phyloP scores from a whole-genome alignment of 2,888 invertebrate genomes.

The Metellina segmentata region DNA sequence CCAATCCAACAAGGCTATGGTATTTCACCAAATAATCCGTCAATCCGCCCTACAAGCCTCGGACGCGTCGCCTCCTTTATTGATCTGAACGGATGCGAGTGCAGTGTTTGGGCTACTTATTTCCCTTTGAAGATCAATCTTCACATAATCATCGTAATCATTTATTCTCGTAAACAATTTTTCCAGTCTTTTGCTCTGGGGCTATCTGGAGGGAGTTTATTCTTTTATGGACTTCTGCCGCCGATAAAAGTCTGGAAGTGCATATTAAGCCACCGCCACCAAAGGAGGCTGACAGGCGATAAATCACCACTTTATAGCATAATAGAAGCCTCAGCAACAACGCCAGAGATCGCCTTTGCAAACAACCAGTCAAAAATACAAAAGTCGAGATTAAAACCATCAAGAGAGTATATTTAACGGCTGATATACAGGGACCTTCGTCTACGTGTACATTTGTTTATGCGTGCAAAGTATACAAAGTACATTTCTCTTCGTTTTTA shows the following conservation, averaged over 20 bases:
- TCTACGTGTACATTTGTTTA: slow-evolving; percentile 68
- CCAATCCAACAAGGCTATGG: no score
- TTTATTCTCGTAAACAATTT: slow-evolving; percentile 39
- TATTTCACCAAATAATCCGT: no score
- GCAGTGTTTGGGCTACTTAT: no score
- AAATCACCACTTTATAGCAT: slow-evolving; percentile 72
- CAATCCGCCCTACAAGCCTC: no score
- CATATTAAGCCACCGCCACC: slow-evolving; percentile 58
- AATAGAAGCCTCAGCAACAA: slow-evolving; percentile 56
- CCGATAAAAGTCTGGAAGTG: slow-evolving; percentile 56
- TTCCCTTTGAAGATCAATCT: no score
- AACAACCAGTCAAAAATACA: slow-evolving; percentile 69
- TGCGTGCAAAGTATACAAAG: slow-evolving; percentile 65
- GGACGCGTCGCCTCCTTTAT: no score
- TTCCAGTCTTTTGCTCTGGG: slow-evolving; percentile 21
- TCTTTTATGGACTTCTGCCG: slow-evolving; percentile 38
- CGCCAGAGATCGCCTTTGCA: slow-evolving; percentile 54
- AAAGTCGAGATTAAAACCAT: slow-evolving; percentile 70
- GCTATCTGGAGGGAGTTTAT: slow-evolving; percentile 48
- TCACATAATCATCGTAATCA: background rate
- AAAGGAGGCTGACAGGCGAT: slow-evolving; percentile 50
- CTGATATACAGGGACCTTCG: slow-evolving; percentile 68
- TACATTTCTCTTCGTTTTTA: slow-evolving; percentile 60
- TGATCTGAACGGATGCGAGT: no score
- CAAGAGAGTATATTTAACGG: slow-evolving; percentile 56